phyloP scores from a whole-genome alignment of 2,888 invertebrate species.

The Copidosoma aretas region DNA sequence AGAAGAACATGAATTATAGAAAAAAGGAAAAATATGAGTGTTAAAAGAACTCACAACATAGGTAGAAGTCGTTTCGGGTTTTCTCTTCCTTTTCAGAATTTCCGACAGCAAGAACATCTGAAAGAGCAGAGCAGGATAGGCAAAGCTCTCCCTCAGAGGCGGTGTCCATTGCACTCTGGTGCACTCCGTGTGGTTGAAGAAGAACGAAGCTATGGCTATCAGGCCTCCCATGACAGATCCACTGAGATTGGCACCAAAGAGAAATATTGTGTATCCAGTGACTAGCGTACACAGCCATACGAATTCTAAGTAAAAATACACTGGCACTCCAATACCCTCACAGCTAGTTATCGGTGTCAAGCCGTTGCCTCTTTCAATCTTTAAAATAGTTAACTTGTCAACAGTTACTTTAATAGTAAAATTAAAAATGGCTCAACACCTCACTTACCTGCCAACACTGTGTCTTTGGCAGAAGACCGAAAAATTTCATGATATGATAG shows the following conservation, averaged over 20 bases:
- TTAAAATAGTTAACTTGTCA: constrained; percentile 38
- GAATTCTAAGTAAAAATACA: constrained; percentile 81
- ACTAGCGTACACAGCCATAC: constrained; percentile 78
- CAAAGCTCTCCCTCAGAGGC: constrained; percentile 84
- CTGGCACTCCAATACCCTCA: constrained; percentile 79
- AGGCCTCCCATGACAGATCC: constrained; percentile 77
- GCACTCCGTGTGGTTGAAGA: constrained; percentile 83
- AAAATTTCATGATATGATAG: constrained; percentile 64
- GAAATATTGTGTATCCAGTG: constrained; percentile 73
- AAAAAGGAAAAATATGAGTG: too few species aligned
- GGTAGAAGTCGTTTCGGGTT: constrained; percentile 37
- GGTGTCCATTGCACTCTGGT: constrained; percentile 89
- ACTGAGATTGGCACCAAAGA: constrained; percentile 73
- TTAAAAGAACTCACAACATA: constrained; percentile 43
- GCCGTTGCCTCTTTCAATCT: constrained; percentile 70
- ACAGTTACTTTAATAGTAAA: not conserved
- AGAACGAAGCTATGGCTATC: constrained; percentile 74
- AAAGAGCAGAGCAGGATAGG: constrained; percentile 78
- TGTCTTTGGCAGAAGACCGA: constrained; percentile 50
- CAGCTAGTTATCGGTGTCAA: constrained; percentile 74
- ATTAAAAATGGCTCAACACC: not conserved
- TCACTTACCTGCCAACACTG: constrained; percentile 62
- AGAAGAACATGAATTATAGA: constrained; percentile 7
- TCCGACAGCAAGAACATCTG: constrained; percentile 74
- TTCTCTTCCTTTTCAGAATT: constrained; percentile 44